Evolutionary conservation across 2,797 vertebrate species (phyloP), one percentile per base, ranked within the genome.

Genomic region (Sebastes ruberrimus): DNA sequence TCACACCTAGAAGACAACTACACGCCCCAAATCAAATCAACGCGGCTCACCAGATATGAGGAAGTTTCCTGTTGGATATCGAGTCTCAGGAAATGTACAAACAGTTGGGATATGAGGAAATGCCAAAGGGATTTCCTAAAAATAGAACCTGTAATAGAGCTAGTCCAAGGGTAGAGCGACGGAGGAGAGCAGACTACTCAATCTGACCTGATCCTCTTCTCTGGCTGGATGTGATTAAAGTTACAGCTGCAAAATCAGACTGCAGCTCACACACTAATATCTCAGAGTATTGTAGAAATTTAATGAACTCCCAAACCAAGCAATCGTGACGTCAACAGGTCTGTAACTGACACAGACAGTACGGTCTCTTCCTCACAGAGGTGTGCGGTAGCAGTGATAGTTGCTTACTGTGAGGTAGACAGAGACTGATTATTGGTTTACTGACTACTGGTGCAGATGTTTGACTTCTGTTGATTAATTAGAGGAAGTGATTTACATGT

Each of bases 61-160:
- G 71, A 83, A 82, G 60, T 72, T 77, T 65, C 64, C 63, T 73
- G 77, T 61, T 11, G 55, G 70, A 78, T 72, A 82, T 73, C 1
- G 13, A 80, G 42, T 90, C 83, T 79, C 70, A n/a, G 77, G 83
- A 82, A 84, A 86, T 77, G 60, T n/a, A 60, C 67, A 76, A 81
- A 82, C 74, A 67, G 82, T 61, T 64, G 80, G 56, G 56, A 85
- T 63, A 60, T 68, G 64, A 61, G 59, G 73, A 80, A 74, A 53
- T 14, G 75, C 73, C 81, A 71, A 86, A 59, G 76, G 71, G 80
- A 81, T 81, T 72, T 85, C 10, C 81, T 88, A 85, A 82, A 92
- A 84, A 87, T 87, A 90, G 86, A 89, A 74, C n/a, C 25, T 42
- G 57, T 56, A 76, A 49, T 25, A 42, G 72, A 81, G 88, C 76